Conservation (phyloP, 2,113 vertebrate species). For the Calypte anna region DNA sequence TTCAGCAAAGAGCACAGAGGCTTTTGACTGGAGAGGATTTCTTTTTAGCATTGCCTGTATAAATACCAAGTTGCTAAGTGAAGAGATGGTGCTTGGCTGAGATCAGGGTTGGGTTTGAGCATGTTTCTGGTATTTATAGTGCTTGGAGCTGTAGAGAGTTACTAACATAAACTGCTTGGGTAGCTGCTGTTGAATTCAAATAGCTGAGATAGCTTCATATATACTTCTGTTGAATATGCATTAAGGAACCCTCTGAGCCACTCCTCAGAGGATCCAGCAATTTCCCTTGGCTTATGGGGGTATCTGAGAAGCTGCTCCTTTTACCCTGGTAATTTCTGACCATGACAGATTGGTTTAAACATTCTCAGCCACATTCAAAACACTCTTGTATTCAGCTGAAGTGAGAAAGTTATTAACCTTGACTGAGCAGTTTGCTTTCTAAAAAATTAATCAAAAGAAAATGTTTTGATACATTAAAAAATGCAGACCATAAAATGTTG, state of each 20-base stretch:
- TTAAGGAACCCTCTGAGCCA: neutral
- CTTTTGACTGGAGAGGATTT: neutral
- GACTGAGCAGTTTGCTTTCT: neutral
- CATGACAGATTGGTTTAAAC: neutral
- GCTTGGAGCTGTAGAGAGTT: neutral
- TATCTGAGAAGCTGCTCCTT: neutral
- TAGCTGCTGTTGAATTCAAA: neutral
- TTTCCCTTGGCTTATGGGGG: neutral
- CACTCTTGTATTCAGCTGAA: neutral
- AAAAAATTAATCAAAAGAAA: constrained; percentile 19
- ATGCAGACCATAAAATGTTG: constrained; percentile 5
- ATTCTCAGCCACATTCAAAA: neutral
- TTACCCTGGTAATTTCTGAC: neutral
- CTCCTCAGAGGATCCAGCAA: neutral
- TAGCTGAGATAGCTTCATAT: neutral
- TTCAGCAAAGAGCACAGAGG: neutral
- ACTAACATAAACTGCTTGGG: neutral
- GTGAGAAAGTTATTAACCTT: constrained; percentile 15
- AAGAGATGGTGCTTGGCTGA: neutral
- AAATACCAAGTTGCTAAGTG: neutral
- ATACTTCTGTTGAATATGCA: neutral
- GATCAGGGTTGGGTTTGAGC: neutral
- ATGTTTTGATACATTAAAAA: constrained; percentile 48
- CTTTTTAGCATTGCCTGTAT: neutral
- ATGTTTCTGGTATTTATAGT: accelerated